phyloP scores from a whole-genome alignment of 35 echinoderm and acorn worm genomes.

The Heliocidaris tuberculata region DNA sequence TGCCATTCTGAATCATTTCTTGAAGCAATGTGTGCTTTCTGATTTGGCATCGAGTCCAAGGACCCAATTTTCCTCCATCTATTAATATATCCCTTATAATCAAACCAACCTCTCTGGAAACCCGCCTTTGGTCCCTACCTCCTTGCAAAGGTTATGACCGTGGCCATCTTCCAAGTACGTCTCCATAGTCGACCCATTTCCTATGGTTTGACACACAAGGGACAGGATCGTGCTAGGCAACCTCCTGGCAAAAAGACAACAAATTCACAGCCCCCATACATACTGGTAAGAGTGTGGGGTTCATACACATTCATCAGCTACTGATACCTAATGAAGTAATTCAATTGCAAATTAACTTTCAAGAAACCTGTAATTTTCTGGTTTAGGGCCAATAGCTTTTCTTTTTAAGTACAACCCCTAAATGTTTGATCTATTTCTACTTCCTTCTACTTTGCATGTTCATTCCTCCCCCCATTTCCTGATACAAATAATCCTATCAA shows the following conservation, averaged over 20 bases:
- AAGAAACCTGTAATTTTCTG: background rate
- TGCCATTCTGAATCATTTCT: background rate
- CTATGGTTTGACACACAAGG: background rate
- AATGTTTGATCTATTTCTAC: background rate
- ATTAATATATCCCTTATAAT: background rate
- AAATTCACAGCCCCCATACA: background rate
- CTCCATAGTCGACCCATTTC: background rate
- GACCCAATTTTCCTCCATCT: conserved; percentile 8
- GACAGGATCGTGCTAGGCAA: background rate
- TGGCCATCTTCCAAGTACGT: background rate
- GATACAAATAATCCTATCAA: background rate
- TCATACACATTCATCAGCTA: background rate
- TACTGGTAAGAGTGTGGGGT: background rate
- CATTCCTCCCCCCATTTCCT: background rate
- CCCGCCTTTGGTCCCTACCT: background rate
- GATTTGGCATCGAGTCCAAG: background rate
- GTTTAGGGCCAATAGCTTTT: background rate
- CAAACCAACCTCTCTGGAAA: background rate
- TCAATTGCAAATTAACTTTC: background rate
- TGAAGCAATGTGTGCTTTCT: background rate
- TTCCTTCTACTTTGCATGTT: background rate
- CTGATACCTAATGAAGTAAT: background rate
- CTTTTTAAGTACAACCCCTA: background rate
- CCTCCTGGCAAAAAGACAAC: background rate
- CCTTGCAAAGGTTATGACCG: background rate